phyloP scores from a whole-genome alignment of 2,797 vertebrate species.

The Etheostoma perlongum region DNA sequence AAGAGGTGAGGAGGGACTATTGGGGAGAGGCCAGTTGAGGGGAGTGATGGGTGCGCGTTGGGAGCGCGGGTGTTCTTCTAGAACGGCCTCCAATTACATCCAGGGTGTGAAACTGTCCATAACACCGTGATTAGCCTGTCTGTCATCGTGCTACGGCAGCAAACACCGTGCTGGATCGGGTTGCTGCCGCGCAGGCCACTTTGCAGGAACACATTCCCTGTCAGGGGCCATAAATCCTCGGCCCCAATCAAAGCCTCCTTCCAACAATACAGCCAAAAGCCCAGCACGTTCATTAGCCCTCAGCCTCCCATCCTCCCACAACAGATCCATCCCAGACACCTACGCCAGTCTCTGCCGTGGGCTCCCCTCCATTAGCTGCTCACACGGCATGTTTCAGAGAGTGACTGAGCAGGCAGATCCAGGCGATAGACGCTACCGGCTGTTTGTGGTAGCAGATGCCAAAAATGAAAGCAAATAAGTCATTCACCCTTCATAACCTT shows the following conservation, averaged over 20 bases:
- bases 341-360: slow-evolving; percentile 45
- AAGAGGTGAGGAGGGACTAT: not conserved
- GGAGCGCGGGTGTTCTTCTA: slow-evolving; percentile 44
- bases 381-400: slow-evolving; percentile 55
- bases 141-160: slow-evolving; percentile 64
- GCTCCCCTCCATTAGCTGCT: slow-evolving; percentile 71
- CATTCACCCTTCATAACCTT: slow-evolving; percentile 46
- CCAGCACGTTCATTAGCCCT: slow-evolving; percentile 56
- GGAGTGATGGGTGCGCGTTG: slow-evolving; percentile 36
- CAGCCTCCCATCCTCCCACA: slow-evolving; percentile 38
- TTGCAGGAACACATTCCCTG: slow-evolving; percentile 56
- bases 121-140: slow-evolving; percentile 72
- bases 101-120: slow-evolving; percentile 68
- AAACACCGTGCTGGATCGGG: slow-evolving; percentile 27
- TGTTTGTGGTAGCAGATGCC: slow-evolving; percentile 62
- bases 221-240: slow-evolving; percentile 62
- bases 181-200: slow-evolving; percentile 41
- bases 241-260: slow-evolving; percentile 59
- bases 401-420: slow-evolving; percentile 52
- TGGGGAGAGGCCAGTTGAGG: slow-evolving; percentile 31
- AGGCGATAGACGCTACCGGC: slow-evolving; percentile 39
- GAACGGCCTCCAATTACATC: slow-evolving; percentile 69
- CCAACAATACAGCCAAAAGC: slow-evolving; percentile 58
- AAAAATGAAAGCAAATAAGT: slow-evolving; percentile 70
- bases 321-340: slow-evolving; percentile 64